Conservation (phyloP, 2,888 invertebrate species). For the Spicauda simplicius region DNA sequence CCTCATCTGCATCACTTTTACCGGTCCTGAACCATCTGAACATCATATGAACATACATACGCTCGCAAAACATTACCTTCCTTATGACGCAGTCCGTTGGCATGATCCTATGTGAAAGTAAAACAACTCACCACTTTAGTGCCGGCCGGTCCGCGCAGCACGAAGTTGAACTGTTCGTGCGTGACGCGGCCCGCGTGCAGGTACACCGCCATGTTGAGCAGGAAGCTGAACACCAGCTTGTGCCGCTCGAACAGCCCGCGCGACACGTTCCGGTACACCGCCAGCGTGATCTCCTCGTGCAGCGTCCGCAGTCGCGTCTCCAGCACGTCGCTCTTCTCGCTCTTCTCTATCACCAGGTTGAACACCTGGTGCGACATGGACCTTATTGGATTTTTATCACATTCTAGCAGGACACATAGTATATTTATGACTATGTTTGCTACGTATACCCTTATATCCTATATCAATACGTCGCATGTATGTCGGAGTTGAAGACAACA, state of each 20-base stretch:
- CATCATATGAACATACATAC: too few species aligned
- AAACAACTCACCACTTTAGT: constrained; percentile 68
- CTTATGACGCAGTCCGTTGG: too few species aligned
- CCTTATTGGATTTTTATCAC: too few species aligned
- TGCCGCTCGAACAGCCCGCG: constrained; percentile 96
- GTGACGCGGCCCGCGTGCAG: constrained; percentile 86
- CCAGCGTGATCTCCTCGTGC: constrained; percentile 90
- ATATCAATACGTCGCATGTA: too few species aligned
- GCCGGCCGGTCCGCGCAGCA: constrained; percentile 90
- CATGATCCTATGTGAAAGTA: too few species aligned
- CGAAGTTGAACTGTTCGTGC: constrained; percentile 89
- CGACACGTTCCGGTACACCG: constrained; percentile 94
- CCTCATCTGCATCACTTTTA: too few species aligned
- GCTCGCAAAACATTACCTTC: too few species aligned
- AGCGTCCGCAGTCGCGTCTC: constrained; percentile 88
- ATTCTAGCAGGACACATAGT: too few species aligned
- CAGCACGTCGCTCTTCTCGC: constrained; percentile 88
- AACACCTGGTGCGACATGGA: constrained; percentile 86
- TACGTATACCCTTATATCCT: too few species aligned
- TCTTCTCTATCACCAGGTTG: constrained; percentile 91
- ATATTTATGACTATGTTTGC: too few species aligned
- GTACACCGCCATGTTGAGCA: constrained; percentile 91
- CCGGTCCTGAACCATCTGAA: too few species aligned
- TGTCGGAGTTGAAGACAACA: too few species aligned
- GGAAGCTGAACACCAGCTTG: constrained; percentile 94